A percentile compares a stretch with the other conserved stretches of the same genome.
Evolutionary conservation across 2,113 vertebrate species (phyloP).

Genomic region (Neodontobutis hainanensis): DNA sequence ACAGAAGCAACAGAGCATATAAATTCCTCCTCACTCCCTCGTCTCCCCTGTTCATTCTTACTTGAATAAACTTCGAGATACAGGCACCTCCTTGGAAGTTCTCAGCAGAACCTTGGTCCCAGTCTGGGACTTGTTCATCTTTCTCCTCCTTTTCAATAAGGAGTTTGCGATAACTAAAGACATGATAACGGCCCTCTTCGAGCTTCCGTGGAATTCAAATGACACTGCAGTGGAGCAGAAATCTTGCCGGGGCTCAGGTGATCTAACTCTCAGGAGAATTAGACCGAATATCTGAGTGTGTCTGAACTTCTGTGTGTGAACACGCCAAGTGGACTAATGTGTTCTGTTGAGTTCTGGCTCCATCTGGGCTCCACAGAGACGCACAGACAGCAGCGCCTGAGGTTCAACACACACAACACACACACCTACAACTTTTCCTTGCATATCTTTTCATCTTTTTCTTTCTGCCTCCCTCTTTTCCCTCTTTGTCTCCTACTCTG

Average conservation of each 20-base stretch:
- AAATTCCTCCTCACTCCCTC: neutral
- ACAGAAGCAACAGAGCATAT: constrained; percentile 4
- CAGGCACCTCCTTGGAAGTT: neutral
- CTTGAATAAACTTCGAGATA: constrained; percentile 8
- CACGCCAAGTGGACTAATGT: constrained; percentile 68
- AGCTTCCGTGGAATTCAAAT: constrained; percentile 34
- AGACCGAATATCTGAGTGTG: constrained; percentile 39
- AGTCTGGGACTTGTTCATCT: constrained; percentile 18
- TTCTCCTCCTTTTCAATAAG: neutral
- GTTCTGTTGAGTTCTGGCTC: constrained; percentile 66
- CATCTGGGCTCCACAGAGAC: constrained; percentile 71
- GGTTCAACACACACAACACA: constrained; percentile 44
- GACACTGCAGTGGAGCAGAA: constrained; percentile 46
- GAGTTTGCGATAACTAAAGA: constrained; percentile 18
- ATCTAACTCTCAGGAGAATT: constrained; percentile 57
- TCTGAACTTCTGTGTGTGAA: constrained; percentile 47
- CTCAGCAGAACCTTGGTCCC: neutral
- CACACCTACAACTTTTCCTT: constrained; percentile 30
- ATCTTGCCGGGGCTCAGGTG: constrained; percentile 68
- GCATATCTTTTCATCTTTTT: constrained; percentile 47
- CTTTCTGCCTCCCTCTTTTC: constrained; percentile 9
- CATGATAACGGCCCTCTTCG: constrained; percentile 37
- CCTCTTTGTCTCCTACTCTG: constrained; percentile 25
- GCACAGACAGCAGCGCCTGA: constrained; percentile 48
- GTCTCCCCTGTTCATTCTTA: neutral